These are phyloP conservation scores for Hipparchia semele DNA, from an alignment of 2,888 invertebrate species.

Conservation along the genomic window DNA sequence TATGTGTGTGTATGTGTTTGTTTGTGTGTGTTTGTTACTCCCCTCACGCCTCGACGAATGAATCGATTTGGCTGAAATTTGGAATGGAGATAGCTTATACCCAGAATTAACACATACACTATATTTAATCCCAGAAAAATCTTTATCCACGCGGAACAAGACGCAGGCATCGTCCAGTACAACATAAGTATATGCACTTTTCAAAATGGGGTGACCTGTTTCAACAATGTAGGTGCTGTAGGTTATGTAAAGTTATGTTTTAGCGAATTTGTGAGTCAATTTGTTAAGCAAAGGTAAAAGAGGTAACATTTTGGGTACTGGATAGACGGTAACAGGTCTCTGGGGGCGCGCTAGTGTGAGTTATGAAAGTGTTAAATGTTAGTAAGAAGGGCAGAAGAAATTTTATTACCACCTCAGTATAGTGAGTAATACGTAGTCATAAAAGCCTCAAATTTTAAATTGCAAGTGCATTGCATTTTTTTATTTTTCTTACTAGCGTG, in stretches of 20 bases:
- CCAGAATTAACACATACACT: too few species aligned
- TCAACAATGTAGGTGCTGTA: neutral
- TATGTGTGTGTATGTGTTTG: too few species aligned
- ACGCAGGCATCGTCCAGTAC: too few species aligned
- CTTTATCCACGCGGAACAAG: too few species aligned
- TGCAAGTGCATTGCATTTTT: too few species aligned
- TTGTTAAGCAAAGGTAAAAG: conserved; percentile 34
- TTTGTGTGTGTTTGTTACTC: too few species aligned
- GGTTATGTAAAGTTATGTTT: conserved; percentile 22
- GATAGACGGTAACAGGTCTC: conserved; percentile 6
- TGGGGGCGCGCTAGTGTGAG: conserved; percentile 4
- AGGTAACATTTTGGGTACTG: conserved; percentile 15
- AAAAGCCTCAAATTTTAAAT: neutral
- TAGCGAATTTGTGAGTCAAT: conserved; percentile 37
- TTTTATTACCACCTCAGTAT: neutral
- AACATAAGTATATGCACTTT: too few species aligned
- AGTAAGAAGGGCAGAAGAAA: conserved; percentile 1
- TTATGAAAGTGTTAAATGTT: conserved; percentile 23
- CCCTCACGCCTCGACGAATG: too few species aligned
- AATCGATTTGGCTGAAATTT: too few species aligned
- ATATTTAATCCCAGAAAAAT: too few species aligned
- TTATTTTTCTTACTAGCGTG: neutral
- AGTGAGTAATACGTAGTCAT: neutral
- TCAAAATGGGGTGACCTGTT: too few species aligned
- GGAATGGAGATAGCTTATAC: too few species aligned